Conservation (phyloP, 2,888 invertebrate genomes). For the Trachelus iudaicus region DNA sequence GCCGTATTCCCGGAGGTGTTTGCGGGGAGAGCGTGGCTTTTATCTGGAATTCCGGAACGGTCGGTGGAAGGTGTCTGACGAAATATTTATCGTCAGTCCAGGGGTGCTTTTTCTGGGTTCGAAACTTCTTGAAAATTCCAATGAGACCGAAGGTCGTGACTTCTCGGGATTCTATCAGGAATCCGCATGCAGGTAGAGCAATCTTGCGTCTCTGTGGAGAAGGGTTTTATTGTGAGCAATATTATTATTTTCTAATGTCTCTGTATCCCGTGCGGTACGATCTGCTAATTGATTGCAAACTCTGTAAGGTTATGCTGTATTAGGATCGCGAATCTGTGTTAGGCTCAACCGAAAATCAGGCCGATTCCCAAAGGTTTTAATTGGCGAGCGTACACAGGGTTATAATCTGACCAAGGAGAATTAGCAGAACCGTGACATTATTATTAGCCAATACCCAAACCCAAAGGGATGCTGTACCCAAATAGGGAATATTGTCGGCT, state of each 20-base stretch:
- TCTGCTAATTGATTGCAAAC: not conserved
- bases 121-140: not conserved
- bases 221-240: not conserved
- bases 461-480: slow-evolving; percentile 12
- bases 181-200: not conserved
- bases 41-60: not conserved
- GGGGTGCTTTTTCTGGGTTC: not conserved
- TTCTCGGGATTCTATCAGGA: not conserved
- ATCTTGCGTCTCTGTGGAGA: not conserved
- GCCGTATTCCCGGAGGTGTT: not conserved
- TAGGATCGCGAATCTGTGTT: not conserved
- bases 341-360: not conserved
- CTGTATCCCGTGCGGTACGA: not conserved
- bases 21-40: not conserved
- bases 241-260: not conserved
- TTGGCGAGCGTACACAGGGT: not conserved
- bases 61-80: not conserved
- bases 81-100: not conserved
- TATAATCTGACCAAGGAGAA: not conserved
- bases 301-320: not conserved
- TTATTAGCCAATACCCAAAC: not conserved
- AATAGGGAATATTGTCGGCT: slow-evolving; percentile 31
- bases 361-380: not conserved
- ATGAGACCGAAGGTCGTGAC: not conserved
- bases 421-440: not conserved